These are phyloP conservation scores for Cyprinodon brontotheroides DNA, from an alignment of 2,113 vertebrate genomes.

Conservation along the genomic window DNA sequence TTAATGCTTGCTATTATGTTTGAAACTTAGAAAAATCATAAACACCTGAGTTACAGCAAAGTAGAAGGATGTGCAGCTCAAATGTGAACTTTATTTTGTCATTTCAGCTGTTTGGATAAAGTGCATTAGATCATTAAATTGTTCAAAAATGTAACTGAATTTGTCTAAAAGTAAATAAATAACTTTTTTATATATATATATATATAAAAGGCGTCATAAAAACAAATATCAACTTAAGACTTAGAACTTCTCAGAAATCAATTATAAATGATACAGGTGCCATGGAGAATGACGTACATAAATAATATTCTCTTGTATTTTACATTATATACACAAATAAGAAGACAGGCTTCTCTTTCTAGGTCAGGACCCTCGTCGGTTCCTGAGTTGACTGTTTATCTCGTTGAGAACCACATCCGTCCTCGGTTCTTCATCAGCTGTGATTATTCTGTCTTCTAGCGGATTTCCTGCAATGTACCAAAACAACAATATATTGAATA, in stretches of 20 bases:
- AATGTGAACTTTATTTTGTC: too few species aligned
- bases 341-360: not conserved
- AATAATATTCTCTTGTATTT: conserved; percentile 11
- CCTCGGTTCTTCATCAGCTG: conserved; percentile 48
- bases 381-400: conserved; percentile 56
- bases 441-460: conserved; percentile 61
- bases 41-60: too few species aligned
- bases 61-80: too few species aligned
- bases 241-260: conserved; percentile 2
- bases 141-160: not conserved
- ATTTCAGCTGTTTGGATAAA: too few species aligned
- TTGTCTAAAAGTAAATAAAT: not conserved
- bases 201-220: not conserved
- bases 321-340: conserved; percentile 27
- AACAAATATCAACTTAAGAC: not conserved
- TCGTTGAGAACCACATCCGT: conserved; percentile 77
- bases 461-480: conserved; percentile 66
- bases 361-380: conserved; percentile 37
- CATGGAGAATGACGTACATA: not conserved
- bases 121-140: not conserved
- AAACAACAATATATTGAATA: not conserved
- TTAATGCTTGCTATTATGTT: not conserved
- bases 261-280: not conserved
- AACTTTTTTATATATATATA: not conserved
- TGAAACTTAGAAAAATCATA: not conserved